Evolutionary conservation across 1,140 invertebrate genomes (phyloP), one percentile per base, ranked within the genome.

Genomic region (Triops cancriformis): DNA sequence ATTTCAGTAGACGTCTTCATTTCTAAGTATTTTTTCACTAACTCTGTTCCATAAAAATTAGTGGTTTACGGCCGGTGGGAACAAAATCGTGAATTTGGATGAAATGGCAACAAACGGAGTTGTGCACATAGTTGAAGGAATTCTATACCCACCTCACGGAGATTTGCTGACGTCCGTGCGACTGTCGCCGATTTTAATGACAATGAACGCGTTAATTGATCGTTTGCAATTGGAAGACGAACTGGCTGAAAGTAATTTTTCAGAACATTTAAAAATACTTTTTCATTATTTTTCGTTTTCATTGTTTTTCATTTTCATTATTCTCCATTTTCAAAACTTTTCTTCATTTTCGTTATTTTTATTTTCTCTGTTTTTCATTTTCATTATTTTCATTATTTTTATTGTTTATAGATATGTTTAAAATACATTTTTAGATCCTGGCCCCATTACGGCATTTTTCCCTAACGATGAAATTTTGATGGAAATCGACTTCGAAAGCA

Each of bases 81-180:
- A 82, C 23, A 80, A 81, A 27, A 81, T 86, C 9, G 79, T 83
- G 0, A 64, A 81, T 78, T 51, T 82, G 42, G 81, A 86, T 81
- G 80, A 83, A 75, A 78, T 80, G 2, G 83, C 83, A 0, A 82
- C 80, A 23, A 86, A 85, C 77, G 85, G 85, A 9, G 83, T 85
- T n/a, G 80, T 86, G 28, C 85, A 86, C 78, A 83, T 85, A 26
- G 82, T 86, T 11, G 83, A 85, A 28, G 80, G 82, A n/a, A 83
- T 86, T 9, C 80, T 86, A 6, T 80, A 85, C 12, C 83, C 84
- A 7, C 84, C 85, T 10, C 79, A 81, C 11, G 84, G 84, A 26
- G 81, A 82, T 74, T 77, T 84, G n/a, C 76, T 79, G 18, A 79
- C 80, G 26, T 81, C 82, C 9, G 77, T 84, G 1, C 37, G 80